Conservation (phyloP, 2,113 vertebrate species). For the Synodontis membranacea region DNA sequence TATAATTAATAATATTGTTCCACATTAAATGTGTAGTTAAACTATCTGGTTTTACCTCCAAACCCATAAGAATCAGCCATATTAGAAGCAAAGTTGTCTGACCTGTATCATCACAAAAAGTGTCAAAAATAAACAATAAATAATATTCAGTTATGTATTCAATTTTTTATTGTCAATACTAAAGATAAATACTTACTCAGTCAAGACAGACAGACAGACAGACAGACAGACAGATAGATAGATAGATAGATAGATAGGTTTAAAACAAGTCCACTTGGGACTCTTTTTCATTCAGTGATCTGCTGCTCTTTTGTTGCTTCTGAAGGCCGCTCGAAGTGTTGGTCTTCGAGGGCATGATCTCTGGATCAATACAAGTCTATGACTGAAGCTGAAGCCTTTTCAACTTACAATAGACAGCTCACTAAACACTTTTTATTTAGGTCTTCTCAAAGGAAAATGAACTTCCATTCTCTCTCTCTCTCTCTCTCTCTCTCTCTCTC, state of each 20-base stretch:
- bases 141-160: too few relatives aligned
- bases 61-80: neutral
- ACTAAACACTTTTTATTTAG: slow-evolving; percentile 73
- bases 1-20: neutral
- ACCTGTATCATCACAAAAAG: neutral
- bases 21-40: neutral
- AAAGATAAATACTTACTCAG: too few relatives aligned
- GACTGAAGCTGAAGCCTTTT: slow-evolving; percentile 68
- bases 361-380: slow-evolving; percentile 76
- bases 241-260: too few relatives aligned
- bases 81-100: neutral
- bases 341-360: slow-evolving; percentile 71
- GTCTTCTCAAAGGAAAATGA: slow-evolving; percentile 67
- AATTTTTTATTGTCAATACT: neutral
- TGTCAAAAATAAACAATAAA: neutral
- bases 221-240: too few relatives aligned
- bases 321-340: slow-evolving; percentile 69
- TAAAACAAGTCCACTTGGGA: neutral
- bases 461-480: slow-evolving; percentile 52
- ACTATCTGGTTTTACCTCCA: neutral
- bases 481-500: neutral
- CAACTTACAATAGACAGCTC: slow-evolving; percentile 70
- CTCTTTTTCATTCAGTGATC: slow-evolving; percentile 17
- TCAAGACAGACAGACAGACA: too few relatives aligned
- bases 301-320: slow-evolving; percentile 63